Evolutionary conservation across 2,797 vertebrate genomes (phyloP), one percentile per base, ranked within the genome.

Genomic region (Sphenopsis melanotis): DNA sequence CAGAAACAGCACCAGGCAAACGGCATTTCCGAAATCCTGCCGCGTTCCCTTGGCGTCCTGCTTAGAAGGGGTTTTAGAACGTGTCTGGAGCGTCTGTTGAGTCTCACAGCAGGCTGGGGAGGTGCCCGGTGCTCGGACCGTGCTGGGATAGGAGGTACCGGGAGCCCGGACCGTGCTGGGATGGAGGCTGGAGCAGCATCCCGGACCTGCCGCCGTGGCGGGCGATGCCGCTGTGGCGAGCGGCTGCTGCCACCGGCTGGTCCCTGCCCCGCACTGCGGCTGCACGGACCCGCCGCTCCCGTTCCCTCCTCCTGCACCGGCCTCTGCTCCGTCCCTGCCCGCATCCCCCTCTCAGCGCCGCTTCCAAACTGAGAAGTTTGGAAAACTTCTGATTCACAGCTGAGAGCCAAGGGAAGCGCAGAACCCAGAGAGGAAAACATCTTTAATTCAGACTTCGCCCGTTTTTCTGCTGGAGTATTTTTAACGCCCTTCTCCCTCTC

Each of bases 231-330:
- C 4, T 32, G 80, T 3, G 70, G 75, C 64, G 65, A 52, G 91
- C 3, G 26, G 55, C 74, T 95, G 93, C 96, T 95, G 94, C 96
- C 96, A 22, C 84, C 94, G 90, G 94, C 60, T 47, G 97, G 94
- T 4, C 13, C 30, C 2, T 4, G 12, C 2, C 17, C 46, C 2
- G 18, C 80, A 23, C 34, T 90, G 87, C 96, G 14, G 8, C 19
- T 15, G 5, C 3, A 1, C 44, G 8, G 52, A 6, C 20, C 46
- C 2, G 4, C 55, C 8, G 18, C 27, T 41, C 13, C 37, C 37
- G 37, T 10, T 3, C 57, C 22, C 9, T 11, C 8, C 42, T 8
- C 32, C 5, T 7, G 17, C 41, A 2, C 15, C 61, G 22, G 30
- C 22, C 42, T 1, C 16, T 32, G 0, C 10, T 15, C 30, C 4